Evolutionary conservation across 2,113 vertebrate genomes (phyloP), one percentile per base, ranked within the genome.

Genomic region (Thymallus thymallus): DNA sequence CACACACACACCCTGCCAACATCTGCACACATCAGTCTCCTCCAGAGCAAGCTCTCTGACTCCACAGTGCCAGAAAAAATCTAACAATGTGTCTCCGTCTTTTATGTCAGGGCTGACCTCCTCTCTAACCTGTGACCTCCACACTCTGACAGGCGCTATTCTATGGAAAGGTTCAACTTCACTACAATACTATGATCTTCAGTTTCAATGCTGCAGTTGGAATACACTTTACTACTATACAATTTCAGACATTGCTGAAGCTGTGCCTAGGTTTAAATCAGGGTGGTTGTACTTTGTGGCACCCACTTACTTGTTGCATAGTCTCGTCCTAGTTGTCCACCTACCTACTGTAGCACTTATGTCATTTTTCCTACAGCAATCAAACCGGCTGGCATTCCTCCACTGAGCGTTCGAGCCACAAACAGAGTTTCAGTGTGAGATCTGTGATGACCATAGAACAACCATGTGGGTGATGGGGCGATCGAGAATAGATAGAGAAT

Each of bases 1-100:
- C 41, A 32, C 76, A 48, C 70, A 68, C 65, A 41, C n/a, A 22
- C 35, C 5, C 32, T 61, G n/a, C 48, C 58, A 72, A 48, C 35
- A 63, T 64, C 32, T 62, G 70, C n/a, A n/a, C n/a, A n/a, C 70
- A 24, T n/a, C 70, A 72, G 16, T 72, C 51, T 32, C 23, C 26
- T 35, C 66, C 35, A 46, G 13, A 51, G 68, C 35, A 56, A 63
- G 65, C n/a, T 55, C 46, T 51, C 14, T 51, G 46, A 20, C 69
- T 32, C 13, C 45, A 7, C 58, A 35, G 67, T 18, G 72, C 46
- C 41, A 64, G 29, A 51, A 65, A n/a, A n/a, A n/a, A n/a, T n/a
- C n/a, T n/a, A n/a, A n/a, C n/a, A n/a, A n/a, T n/a, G n/a, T n/a
- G n/a, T 51, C 48, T 16, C 14, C 0, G 1, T 51, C 5, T 18